Conservation (phyloP, 2,888 invertebrate species). For the Seladonia tumulorum region DNA sequence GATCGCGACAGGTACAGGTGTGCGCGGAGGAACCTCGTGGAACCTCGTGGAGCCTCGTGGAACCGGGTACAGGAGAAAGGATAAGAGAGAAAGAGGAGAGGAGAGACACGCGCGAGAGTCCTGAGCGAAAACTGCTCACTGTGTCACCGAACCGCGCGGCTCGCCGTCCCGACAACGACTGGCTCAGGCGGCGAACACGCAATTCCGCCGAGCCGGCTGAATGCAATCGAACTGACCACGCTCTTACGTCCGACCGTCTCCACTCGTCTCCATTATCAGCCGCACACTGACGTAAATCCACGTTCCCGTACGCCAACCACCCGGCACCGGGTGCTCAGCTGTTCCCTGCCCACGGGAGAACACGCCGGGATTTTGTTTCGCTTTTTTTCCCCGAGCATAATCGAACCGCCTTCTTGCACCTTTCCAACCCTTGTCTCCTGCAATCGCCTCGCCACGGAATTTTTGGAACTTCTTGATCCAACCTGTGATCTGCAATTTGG, state of each 20-base stretch:
- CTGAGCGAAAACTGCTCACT: not conserved
- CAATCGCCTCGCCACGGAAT: not conserved
- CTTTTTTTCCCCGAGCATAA: not conserved
- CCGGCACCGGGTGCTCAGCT: constrained; percentile 12
- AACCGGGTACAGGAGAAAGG: not conserved
- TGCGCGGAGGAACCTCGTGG: not conserved
- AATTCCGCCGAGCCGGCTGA: constrained; percentile 40
- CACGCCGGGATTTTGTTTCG: not conserved
- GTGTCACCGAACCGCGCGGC: constrained; percentile 46
- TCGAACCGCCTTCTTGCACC: not conserved
- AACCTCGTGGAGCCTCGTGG: not conserved
- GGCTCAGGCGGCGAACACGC: constrained; percentile 48
- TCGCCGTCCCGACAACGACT: constrained; percentile 66
- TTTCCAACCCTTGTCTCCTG: not conserved
- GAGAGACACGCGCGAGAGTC: not conserved
- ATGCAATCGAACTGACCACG: constrained; percentile 63
- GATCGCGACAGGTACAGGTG: not conserved
- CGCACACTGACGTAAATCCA: constrained; percentile 35
- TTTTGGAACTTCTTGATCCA: not conserved
- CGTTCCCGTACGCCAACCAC: constrained; percentile 4
- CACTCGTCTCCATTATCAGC: constrained; percentile 15
- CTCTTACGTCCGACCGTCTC: constrained; percentile 37
- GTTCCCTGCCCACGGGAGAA: not conserved
- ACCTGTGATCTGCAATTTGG: no score
- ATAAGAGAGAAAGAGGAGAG: not conserved